phyloP scores from a whole-genome alignment of 2,113 vertebrate species.

The Python bivittatus region DNA sequence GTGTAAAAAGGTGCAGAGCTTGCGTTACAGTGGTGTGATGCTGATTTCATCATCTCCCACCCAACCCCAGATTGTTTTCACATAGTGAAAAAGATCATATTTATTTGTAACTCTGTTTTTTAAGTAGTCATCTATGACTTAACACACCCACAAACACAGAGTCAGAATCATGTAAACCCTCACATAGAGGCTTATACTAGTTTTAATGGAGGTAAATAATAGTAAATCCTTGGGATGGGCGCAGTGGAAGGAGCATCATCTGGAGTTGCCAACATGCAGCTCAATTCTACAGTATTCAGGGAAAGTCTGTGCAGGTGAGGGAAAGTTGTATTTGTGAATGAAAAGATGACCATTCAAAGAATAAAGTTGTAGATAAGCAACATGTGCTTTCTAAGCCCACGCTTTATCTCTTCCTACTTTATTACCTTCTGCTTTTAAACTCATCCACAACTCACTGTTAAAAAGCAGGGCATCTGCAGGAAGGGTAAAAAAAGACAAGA shows the following conservation, averaged over 20 bases:
- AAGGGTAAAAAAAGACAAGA: not conserved
- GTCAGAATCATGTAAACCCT: not conserved
- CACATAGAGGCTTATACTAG: not conserved
- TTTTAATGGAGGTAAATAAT: not conserved
- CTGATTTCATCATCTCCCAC: not conserved
- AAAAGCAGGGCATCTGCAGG: slow-evolving; percentile 32
- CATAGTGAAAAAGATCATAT: too few species aligned
- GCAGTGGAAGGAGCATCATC: not conserved
- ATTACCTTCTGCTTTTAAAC: not conserved
- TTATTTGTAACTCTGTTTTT: not conserved
- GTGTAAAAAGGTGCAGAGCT: not conserved
- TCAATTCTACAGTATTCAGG: not conserved
- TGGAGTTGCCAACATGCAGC: not conserved
- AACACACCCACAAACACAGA: not conserved
- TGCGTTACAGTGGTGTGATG: not conserved
- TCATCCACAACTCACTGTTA: not conserved
- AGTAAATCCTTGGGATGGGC: not conserved
- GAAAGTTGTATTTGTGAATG: not conserved
- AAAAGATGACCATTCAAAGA: not conserved
- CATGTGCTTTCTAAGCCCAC: not conserved
- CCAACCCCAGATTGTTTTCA: not conserved
- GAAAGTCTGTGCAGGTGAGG: not conserved
- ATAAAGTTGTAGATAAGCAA: not conserved
- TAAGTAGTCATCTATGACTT: not conserved
- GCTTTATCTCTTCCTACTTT: not conserved